Conservation (phyloP, 2,888 invertebrate species). For the Nowickia ferox region DNA sequence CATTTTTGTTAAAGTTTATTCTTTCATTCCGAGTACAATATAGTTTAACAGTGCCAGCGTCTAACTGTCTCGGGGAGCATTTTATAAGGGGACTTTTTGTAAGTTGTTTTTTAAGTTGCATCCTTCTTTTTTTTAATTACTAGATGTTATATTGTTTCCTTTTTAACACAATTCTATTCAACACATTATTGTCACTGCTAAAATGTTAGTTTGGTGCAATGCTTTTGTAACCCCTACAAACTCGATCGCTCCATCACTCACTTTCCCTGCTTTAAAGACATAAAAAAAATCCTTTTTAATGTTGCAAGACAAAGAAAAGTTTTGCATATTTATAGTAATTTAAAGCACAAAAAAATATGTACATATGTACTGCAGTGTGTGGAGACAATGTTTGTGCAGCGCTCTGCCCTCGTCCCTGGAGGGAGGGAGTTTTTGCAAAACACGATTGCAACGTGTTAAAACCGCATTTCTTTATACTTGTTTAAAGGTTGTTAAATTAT, state of each 20-base stretch:
- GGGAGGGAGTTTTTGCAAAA: background rate
- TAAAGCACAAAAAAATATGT: slow-evolving; percentile 4
- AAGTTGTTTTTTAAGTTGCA: slow-evolving; percentile 23
- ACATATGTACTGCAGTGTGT: background rate
- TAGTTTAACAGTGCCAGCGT: slow-evolving; percentile 37
- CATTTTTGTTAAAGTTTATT: slow-evolving; percentile 56
- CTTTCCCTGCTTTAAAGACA: background rate
- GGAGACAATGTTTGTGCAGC: slow-evolving; percentile 28
- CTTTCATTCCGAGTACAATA: background rate
- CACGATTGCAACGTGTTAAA: slow-evolving; percentile 39
- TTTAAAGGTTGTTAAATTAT: slow-evolving; percentile 69
- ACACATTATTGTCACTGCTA: slow-evolving; percentile 66
- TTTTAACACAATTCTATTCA: slow-evolving; percentile 29
- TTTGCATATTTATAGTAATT: slow-evolving; percentile 60
- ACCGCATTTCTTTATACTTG: slow-evolving; percentile 58
- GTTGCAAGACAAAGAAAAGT: slow-evolving; percentile 26
- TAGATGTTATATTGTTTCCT: slow-evolving; percentile 8
- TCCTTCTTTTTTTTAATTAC: slow-evolving; percentile 23
- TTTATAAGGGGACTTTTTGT: slow-evolving; percentile 1
- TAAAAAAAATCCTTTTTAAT: slow-evolving; percentile 5
- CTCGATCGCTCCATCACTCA: too few species aligned
- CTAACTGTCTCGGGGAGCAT: slow-evolving; percentile 30
- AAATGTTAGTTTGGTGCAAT: slow-evolving; percentile 58
- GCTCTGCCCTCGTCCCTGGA: background rate
- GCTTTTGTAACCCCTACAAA: background rate